Evolutionary conservation across 2,113 vertebrate genomes (phyloP).

Genomic region (Podarcis muralis): DNA sequence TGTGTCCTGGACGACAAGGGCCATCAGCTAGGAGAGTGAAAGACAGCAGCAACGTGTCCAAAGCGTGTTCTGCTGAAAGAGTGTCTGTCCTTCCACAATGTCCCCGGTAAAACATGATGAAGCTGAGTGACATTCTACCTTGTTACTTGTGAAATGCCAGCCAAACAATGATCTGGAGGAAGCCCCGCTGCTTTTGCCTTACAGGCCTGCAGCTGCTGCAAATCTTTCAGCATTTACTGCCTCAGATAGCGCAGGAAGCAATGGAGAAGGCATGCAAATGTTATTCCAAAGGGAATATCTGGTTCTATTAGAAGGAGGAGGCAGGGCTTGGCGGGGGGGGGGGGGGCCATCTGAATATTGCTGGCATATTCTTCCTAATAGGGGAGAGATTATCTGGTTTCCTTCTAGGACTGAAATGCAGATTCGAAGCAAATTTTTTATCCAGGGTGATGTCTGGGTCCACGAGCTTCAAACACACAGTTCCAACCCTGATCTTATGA

Average conservation of each 20-base stretch:
- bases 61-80: accelerated
- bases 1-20: not conserved
- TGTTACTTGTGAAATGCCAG: constrained; percentile 36
- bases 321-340: too few species aligned
- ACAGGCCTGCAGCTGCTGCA: not conserved
- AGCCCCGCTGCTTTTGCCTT: not conserved
- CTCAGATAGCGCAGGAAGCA: not conserved
- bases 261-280: not conserved
- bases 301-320: too few species aligned
- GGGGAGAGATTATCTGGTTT: not conserved
- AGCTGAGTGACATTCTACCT: accelerated
- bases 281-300: not conserved
- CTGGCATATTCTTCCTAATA: not conserved
- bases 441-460: not conserved
- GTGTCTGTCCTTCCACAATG: not conserved
- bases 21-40: not conserved
- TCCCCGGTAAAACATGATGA: not conserved
- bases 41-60: accelerated
- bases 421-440: not conserved
- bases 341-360: not conserved
- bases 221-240: not conserved
- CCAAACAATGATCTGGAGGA: not conserved
- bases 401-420: not conserved
- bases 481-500: not conserved
- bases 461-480: too few species aligned